Percentiles rank a stretch among this genome's conserved stretches.
Evolutionary conservation across 2,888 invertebrate species (phyloP).

Genomic region (Amphipyra tragopoginis): DNA sequence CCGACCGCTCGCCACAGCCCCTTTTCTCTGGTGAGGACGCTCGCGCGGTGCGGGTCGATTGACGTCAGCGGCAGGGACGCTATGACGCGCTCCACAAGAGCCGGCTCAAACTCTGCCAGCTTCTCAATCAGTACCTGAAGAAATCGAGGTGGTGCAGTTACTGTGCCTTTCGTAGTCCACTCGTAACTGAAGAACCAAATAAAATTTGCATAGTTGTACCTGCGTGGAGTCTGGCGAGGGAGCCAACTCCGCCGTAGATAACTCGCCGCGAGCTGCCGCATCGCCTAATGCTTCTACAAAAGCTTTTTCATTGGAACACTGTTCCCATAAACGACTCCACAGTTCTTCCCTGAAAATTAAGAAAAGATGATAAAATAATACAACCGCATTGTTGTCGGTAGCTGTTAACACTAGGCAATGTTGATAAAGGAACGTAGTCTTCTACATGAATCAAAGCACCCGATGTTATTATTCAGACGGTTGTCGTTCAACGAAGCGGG

Average conservation of each 20-base stretch:
- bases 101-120: slow-evolving; percentile 91
- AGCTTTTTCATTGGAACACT: slow-evolving; percentile 86
- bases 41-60: slow-evolving; percentile 84
- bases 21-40: slow-evolving; percentile 77
- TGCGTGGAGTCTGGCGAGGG: slow-evolving; percentile 90
- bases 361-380: neutral
- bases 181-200: too few relatives aligned
- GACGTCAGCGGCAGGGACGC: slow-evolving; percentile 82
- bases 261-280: slow-evolving; percentile 91
- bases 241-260: slow-evolving; percentile 82
- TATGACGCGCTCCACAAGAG: slow-evolving; percentile 92
- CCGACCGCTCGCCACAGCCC: slow-evolving; percentile 83
- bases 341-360: slow-evolving; percentile 77
- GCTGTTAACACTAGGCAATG: too few relatives aligned
- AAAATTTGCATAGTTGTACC: slow-evolving; percentile 61
- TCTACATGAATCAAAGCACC: too few relatives aligned
- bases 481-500: too few relatives aligned
- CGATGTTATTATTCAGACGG: too few relatives aligned
- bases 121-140: slow-evolving; percentile 91
- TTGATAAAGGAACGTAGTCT: too few relatives aligned
- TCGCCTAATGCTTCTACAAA: slow-evolving; percentile 91
- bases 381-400: too few relatives aligned
- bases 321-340: slow-evolving; percentile 84
- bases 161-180: too few relatives aligned
- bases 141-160: neutral